Evolutionary conservation across 1,140 invertebrate genomes (phyloP).

Genomic region (Dendroctonus ponderosae): DNA sequence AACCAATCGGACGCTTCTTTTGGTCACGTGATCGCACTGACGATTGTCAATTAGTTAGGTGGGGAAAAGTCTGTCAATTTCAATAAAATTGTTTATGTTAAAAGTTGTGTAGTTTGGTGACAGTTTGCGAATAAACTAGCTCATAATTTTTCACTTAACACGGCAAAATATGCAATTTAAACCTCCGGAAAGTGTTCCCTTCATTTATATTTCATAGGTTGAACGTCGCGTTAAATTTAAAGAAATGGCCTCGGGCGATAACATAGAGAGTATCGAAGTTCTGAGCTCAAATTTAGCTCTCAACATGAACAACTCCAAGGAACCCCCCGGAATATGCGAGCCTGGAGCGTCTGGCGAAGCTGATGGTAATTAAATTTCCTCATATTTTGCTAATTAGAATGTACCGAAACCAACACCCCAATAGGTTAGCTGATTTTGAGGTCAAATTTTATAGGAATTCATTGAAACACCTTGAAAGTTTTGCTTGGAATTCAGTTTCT

Average conservation of each 20-base stretch:
- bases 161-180: conserved; percentile 30
- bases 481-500: neutral
- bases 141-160: conserved; percentile 29
- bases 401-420: conserved; percentile 3
- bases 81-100: conserved; percentile 27
- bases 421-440: conserved; percentile 13
- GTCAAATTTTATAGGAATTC: conserved; percentile 17
- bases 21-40: too few relatives aligned
- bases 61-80: conserved; percentile 41
- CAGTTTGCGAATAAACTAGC: conserved; percentile 31
- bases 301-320: conserved; percentile 45
- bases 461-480: conserved; percentile 10
- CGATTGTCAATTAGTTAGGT: too few relatives aligned
- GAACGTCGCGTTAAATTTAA: conserved; percentile 16
- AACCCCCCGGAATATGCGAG: conserved; percentile 37
- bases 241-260: conserved; percentile 70
- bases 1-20: too few relatives aligned
- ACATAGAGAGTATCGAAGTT: conserved; percentile 65
- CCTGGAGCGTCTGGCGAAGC: conserved; percentile 40
- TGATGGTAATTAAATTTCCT: conserved; percentile 37
- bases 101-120: conserved; percentile 21
- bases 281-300: conserved; percentile 45
- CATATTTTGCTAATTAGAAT: conserved; percentile 9
- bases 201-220: conserved; percentile 16
- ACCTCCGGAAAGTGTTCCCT: conserved; percentile 14